Evolutionary conservation across 2,888 invertebrate genomes (phyloP), one percentile per base, ranked within the genome.

Genomic region (Sminthurinus aureus): DNA sequence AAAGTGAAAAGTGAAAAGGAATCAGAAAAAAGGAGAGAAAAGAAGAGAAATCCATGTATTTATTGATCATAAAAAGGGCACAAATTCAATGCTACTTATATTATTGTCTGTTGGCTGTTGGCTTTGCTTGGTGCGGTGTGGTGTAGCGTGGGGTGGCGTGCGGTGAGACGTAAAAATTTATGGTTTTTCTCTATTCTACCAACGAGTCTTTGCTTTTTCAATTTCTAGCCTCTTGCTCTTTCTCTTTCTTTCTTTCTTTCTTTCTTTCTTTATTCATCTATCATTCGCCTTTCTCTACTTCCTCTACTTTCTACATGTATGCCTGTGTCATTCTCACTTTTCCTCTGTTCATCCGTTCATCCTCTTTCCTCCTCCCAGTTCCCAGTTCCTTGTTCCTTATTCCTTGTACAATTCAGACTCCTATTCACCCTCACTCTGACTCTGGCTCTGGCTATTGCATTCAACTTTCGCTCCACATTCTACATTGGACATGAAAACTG

Each of bases 11-110:
- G 38, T 38, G 38, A 38, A 38, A 38, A 38, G 38, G 38, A 38
- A 38, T 38, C 67, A 67, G 79, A 38, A 24, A 79, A 24, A 79
- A 66, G 58, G 58, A 66, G 64, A 79, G 74, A 26, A 73, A 26
- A 20, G n/a, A 58, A 81, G 58, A 74, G 74, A 81, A 74, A 74
- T 81, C 64, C 64, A 64, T 74, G 81, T 81, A 81, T 81, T 81
- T 81, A 81, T 81, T 74, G 81, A 81, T 81, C 81, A 81, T 81
- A 81, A 81, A 80, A 74, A 64, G 73, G 66, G 81, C 81, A 81
- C 81, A 81, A 81, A 81, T 81, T 81, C 81, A 75, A 81, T 74
- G 81, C 64, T 52, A 15, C 81, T 81, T 81, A 74, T 74, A 66
- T 22, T 79, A 38, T 64, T 66, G 15, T 26, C 79, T 24, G 11